phyloP scores from a whole-genome alignment of 2,113 vertebrate species.

The Acanthochromis polyacanthus region DNA sequence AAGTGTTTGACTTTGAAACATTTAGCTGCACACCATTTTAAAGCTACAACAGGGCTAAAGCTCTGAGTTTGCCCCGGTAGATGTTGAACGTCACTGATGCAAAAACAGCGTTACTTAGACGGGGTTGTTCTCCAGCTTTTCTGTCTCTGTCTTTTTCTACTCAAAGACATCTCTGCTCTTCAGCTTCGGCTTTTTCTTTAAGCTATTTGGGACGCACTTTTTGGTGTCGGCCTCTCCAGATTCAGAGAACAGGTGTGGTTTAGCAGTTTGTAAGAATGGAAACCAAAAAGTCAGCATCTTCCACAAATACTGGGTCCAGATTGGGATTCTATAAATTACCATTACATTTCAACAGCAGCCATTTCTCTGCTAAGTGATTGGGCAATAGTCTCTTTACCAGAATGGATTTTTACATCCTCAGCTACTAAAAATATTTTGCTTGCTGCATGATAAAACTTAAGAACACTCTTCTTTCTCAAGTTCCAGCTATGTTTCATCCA shows the following conservation, averaged over 20 bases:
- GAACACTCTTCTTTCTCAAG: too few relatives aligned
- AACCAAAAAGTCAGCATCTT: too few relatives aligned
- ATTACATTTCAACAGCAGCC: too few relatives aligned
- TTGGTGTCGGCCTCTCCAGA: neutral
- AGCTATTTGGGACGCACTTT: slow-evolving; percentile 30
- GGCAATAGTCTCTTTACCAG: too few relatives aligned
- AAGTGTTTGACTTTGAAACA: slow-evolving; percentile 33
- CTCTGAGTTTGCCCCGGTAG: neutral
- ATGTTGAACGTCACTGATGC: slow-evolving; percentile 11
- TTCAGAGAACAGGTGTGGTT: neutral
- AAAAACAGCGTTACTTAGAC: slow-evolving; percentile 30
- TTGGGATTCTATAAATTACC: too few relatives aligned
- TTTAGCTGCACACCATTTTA: slow-evolving; percentile 19
- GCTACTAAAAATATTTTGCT: too few relatives aligned
- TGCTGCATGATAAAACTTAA: too few relatives aligned
- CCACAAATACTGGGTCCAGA: too few relatives aligned
- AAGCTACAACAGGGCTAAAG: slow-evolving; percentile 25
- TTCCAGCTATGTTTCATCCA: too few relatives aligned
- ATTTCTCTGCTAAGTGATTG: too few relatives aligned
- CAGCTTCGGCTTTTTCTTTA: slow-evolving; percentile 1
- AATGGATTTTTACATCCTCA: too few relatives aligned
- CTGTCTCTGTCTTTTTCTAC: neutral
- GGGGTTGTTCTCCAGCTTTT: neutral
- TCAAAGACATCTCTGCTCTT: neutral
- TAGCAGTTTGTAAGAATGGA: too few relatives aligned